Evolutionary conservation across 2,113 vertebrate genomes (phyloP), one percentile per base, ranked within the genome.

Genomic region (Scytalopus superciliaris): DNA sequence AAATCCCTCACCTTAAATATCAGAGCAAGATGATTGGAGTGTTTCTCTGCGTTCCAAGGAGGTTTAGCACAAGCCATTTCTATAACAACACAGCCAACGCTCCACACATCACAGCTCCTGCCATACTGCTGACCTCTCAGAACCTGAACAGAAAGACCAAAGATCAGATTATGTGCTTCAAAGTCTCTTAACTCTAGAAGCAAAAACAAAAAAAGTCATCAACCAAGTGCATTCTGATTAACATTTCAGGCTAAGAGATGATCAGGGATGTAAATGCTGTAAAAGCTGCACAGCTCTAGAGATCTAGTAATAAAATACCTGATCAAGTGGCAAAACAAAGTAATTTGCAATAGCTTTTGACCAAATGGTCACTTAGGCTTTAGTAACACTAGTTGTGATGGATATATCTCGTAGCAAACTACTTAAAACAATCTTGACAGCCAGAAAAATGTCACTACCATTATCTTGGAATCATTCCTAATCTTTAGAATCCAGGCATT

Each of bases 21-120:
- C 83, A 99, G 97, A 62, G 99, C 99, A 89, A 99, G 98, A 94
- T 99, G 99, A 97, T 99, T 99, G 66, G 99, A 99, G 96, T 99
- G 99, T 86, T 99, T 99, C 86, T 99, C 99, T 25, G 99, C 99
- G 5, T 99, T 99, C 99, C 99, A 99, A 2, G 99, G 99, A 42
- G 99, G 99, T 93, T 99, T 99, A 90, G 98, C 99, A 93, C 99
- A 99, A 55, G 99, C 98, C 99, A 99, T 99, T 97, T 99, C 99
- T 92, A 99, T 99, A 76, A 99, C 97, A 93, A 98, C 98, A 90
- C 99, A 99, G 82, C 99, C 99, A 74, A 98, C 98, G 2, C 99
- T 99, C 99, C 99, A 99, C 12, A 99, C 99, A n/a, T 99, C 99
- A 96, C 99, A 99, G 97, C 99, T 99, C 49, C 99, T 98, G 17